These are phyloP conservation scores for Buathra laborator DNA, from an alignment of 2,888 invertebrate species.

Conservation along the genomic window DNA sequence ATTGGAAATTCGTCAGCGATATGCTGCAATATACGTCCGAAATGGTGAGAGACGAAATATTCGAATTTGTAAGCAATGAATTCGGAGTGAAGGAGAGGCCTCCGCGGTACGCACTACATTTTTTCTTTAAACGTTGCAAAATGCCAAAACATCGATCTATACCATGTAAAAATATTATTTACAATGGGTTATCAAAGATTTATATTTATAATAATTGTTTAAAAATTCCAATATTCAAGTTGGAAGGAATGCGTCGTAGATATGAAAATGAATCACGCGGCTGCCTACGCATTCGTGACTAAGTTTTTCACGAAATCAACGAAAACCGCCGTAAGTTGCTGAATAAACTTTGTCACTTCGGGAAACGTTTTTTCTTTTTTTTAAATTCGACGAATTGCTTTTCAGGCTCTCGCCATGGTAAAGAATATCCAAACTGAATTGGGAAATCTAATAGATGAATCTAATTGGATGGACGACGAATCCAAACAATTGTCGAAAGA, in stretches of 20 bases:
- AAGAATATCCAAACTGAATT: conserved; percentile 86
- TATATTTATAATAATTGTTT: background rate
- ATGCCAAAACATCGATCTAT: background rate
- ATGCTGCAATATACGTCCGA: conserved; percentile 63
- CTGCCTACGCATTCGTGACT: conserved; percentile 35
- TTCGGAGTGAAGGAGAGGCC: conserved; percentile 27
- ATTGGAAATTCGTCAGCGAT: conserved; percentile 69
- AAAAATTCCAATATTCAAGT: conserved; percentile 65
- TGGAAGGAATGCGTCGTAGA: conserved; percentile 32
- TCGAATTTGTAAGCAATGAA: conserved; percentile 5
- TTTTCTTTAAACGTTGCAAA: background rate
- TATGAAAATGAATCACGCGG: conserved; percentile 37
- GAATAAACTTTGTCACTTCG: background rate
- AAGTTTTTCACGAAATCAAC: conserved; percentile 37
- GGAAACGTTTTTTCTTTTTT: background rate
- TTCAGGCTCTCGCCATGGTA: conserved; percentile 85
- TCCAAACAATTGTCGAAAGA: conserved; percentile 85
- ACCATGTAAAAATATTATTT: background rate
- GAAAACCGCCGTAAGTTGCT: background rate
- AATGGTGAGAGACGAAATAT: conserved; percentile 32
- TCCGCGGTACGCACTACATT: background rate
- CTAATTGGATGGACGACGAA: conserved; percentile 87
- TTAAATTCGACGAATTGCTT: background rate
- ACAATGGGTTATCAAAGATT: background rate
- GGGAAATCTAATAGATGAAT: conserved; percentile 84